phyloP scores from a whole-genome alignment of 2,113 vertebrate species.

The Rana temporaria region DNA sequence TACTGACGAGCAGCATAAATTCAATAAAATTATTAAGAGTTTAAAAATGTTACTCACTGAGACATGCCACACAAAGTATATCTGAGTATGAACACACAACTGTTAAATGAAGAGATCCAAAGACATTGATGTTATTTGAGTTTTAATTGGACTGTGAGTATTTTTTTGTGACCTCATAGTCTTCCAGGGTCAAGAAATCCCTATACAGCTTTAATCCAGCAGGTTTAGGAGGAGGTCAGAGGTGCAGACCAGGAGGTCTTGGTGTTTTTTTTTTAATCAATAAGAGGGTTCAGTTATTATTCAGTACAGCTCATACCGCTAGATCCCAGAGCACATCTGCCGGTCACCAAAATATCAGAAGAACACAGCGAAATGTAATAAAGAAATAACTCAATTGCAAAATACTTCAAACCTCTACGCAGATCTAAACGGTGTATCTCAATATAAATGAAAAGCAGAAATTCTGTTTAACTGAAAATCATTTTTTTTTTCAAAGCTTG shows the following conservation, averaged over 20 bases:
- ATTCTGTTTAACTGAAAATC: no score
- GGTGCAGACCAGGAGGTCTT: slow-evolving; percentile 27
- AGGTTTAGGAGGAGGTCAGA: slow-evolving; percentile 42
- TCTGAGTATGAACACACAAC: not conserved
- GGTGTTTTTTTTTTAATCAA: slow-evolving; percentile 44
- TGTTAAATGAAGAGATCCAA: slow-evolving; percentile 16
- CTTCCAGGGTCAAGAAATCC: slow-evolving; percentile 49
- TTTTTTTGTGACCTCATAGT: slow-evolving; percentile 40
- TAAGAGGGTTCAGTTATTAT: slow-evolving; percentile 46
- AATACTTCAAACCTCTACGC: not conserved
- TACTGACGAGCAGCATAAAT: no score
- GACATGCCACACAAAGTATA: not conserved
- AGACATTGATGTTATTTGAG: slow-evolving; percentile 33
- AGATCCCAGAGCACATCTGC: slow-evolving; percentile 27
- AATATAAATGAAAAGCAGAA: no score
- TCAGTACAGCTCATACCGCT: slow-evolving; percentile 11
- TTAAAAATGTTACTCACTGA: not conserved
- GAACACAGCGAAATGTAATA: slow-evolving; percentile 6
- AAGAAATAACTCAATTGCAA: not conserved
- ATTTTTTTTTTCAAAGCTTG: no score
- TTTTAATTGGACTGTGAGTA: slow-evolving; percentile 51
- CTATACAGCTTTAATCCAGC: slow-evolving; percentile 49
- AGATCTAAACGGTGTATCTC: no score
- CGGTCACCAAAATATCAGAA: slow-evolving; percentile 22
- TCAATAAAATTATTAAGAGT: no score